A percentile compares a stretch with the other conserved stretches of the same genome.
phyloP scores from a whole-genome alignment of 2,888 invertebrate genomes.

The Ellobium chinense region DNA sequence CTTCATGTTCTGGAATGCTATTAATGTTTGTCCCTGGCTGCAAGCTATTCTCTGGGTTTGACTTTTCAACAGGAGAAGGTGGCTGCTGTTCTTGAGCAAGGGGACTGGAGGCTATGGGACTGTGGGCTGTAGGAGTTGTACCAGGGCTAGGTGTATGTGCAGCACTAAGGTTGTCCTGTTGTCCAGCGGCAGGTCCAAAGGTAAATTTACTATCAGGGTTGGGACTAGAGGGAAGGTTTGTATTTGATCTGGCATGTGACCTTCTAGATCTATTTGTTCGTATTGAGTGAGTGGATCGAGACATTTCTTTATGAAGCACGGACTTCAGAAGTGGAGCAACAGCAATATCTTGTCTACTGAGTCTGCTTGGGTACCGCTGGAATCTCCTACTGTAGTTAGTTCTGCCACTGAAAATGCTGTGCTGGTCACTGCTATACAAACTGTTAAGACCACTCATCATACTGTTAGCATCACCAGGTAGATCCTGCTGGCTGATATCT shows the following conservation, averaged over 20 bases:
- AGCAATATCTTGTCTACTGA: neutral
- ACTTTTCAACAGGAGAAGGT: neutral
- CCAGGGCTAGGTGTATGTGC: neutral
- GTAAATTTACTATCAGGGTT: conserved; percentile 13
- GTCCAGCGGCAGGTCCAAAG: neutral
- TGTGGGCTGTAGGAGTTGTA: neutral
- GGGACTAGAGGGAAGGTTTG: neutral
- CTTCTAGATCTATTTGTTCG: conserved; percentile 10
- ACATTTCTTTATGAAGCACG: conserved; percentile 35
- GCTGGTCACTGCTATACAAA: conserved; percentile 27
- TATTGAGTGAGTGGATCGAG: conserved; percentile 28
- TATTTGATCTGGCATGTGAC: neutral
- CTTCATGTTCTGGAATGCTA: neutral
- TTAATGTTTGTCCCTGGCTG: neutral
- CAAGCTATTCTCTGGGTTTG: neutral
- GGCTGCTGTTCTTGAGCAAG: neutral
- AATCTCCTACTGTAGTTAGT: neutral
- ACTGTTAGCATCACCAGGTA: conserved; percentile 20
- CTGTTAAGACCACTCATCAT: conserved; percentile 42
- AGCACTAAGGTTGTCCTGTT: neutral
- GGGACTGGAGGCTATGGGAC: conserved; percentile 11
- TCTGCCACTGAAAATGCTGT: conserved; percentile 22
- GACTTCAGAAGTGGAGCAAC: conserved; percentile 28
- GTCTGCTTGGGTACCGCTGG: conserved; percentile 7
- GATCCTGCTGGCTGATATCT: neutral